These are phyloP conservation scores for Heliconius sara DNA, from an alignment of 2,888 invertebrate genomes.

Conservation along the genomic window DNA sequence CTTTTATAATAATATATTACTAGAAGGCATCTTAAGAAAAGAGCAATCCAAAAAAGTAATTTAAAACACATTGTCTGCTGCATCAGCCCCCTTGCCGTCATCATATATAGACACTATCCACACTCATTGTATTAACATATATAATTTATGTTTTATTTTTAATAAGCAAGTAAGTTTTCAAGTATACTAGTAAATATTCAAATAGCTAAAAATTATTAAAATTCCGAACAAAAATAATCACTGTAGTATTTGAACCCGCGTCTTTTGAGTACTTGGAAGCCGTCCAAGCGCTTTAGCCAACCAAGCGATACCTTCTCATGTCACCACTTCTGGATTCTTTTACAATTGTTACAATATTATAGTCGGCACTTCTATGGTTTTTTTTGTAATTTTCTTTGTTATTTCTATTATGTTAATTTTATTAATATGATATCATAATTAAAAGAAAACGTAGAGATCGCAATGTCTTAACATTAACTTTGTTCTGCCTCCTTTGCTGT, in stretches of 20 bases:
- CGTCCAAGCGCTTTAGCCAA: not conserved
- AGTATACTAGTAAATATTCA: not conserved
- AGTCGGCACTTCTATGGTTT: too few relatives aligned
- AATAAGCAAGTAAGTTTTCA: too few relatives aligned
- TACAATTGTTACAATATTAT: not conserved
- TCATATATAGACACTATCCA: too few relatives aligned
- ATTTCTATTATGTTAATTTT: too few relatives aligned
- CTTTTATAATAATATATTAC: not conserved
- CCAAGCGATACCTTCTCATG: not conserved
- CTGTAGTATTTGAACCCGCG: not conserved
- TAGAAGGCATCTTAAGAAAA: not conserved
- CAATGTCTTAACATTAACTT: not conserved
- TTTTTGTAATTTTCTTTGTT: too few relatives aligned
- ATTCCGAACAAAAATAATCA: not conserved
- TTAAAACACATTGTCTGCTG: not conserved
- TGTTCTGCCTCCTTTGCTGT: too few relatives aligned
- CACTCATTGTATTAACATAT: too few relatives aligned
- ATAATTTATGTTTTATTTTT: too few relatives aligned
- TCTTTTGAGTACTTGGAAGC: not conserved
- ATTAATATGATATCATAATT: not conserved
- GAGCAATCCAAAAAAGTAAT: not conserved
- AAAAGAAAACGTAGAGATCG: not conserved
- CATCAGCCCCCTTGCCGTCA: too few relatives aligned
- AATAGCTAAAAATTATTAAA: not conserved
- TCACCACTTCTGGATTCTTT: slow-evolving; percentile 6